Evolutionary conservation across 2,888 invertebrate species (phyloP).

Genomic region (Tetramorium bicarinatum): DNA sequence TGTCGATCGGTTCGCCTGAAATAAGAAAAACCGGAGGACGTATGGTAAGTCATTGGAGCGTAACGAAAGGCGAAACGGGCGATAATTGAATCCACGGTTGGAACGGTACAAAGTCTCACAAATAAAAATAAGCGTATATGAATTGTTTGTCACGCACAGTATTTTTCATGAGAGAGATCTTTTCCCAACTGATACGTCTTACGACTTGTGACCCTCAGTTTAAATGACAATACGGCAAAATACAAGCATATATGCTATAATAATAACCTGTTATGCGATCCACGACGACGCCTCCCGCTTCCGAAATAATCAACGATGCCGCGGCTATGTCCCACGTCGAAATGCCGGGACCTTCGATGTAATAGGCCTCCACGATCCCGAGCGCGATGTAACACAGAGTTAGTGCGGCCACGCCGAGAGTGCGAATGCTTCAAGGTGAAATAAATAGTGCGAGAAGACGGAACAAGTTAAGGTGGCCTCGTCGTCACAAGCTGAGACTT

Average conservation of each 20-base stretch:
- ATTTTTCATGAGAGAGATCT: neutral
- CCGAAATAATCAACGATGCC: constrained; percentile 91
- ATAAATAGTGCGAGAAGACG: constrained; percentile 14
- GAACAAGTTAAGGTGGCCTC: neutral
- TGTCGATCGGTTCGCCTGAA: constrained; percentile 87
- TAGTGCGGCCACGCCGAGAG: constrained; percentile 92
- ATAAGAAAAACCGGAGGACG: constrained; percentile 38
- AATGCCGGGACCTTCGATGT: constrained; percentile 90
- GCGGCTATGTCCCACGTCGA: constrained; percentile 94
- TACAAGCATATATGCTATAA: neutral
- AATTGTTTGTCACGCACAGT: neutral
- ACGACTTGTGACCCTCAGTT: neutral
- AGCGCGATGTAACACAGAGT: constrained; percentile 92
- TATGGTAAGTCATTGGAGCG: neutral
- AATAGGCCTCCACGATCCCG: constrained; percentile 91
- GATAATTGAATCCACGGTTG: neutral
- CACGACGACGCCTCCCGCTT: constrained; percentile 92
- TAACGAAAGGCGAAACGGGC: neutral
- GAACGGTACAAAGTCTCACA: neutral
- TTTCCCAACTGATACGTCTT: neutral
- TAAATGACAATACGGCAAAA: neutral
- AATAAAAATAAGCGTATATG: neutral
- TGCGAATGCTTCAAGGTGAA: constrained; percentile 87
- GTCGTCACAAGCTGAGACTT: constrained; percentile 33
- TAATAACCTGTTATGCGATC: constrained; percentile 87